Base-by-base conservation (phyloP, 2,797 vertebrate species). In the Phataginus tetradactyla region DNA sequence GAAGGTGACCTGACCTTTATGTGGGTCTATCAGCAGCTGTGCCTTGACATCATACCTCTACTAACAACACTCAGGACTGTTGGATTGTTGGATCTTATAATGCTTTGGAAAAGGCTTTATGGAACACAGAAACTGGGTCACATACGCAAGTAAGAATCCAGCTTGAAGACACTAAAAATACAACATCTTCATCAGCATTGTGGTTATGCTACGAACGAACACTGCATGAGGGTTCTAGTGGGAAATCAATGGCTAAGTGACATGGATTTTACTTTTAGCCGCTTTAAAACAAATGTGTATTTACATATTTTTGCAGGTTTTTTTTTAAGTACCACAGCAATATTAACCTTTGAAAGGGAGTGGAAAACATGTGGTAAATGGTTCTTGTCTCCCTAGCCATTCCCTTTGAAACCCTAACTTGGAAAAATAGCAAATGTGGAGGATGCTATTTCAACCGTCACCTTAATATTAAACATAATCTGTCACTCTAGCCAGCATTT, bases 401-500 rank as follows among this genome's bases (percentile, higher is more conserved):
- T 90, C 64, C 86, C 80, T 78, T 55, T 71, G 81, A 93, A 95
- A n/a, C 61, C 20, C 74, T 81, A 89, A 78, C 49, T 66, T 72
- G 53, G 61, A 92, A 95, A 96, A 90, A 89, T 0, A 63, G 81
- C 51, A 91, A 71, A 87, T 85, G 96, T 87, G 39, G 84, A 83
- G 29, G 61, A 92, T 39, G 66, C 89, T 93, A 39, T 91, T 96
- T 90, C 78, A 80, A 59, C 83, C 81, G 79, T 90, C 89, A 78
- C 59, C 81, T 95, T 96, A 63, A 69, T 68, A 79, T 90, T 95
- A 96, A 95, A 95, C 61, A 72, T 2, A 64, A 86, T 91, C 88
- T 77, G 93, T 94, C 96, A 89, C 72, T 55, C 74, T 13, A 18
- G 63, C 42, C 86, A 91, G 83, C 37, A 37, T 94, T 81, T 53